phyloP scores from a whole-genome alignment of 2,888 invertebrate genomes.

The Caenorhabditis panamensis region DNA sequence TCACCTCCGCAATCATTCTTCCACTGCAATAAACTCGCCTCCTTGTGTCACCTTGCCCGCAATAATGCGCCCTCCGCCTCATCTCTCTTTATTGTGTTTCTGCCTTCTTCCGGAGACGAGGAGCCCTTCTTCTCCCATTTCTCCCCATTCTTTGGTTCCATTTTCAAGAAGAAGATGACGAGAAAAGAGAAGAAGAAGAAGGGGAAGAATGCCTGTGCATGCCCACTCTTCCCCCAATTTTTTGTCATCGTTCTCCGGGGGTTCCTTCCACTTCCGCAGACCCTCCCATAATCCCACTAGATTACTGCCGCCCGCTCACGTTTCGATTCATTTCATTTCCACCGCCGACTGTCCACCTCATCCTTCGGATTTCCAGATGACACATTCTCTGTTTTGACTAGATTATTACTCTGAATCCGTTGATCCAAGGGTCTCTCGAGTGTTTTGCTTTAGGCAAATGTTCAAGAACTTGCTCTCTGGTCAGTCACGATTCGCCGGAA shows the following conservation, averaged over 20 bases:
- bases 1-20: slow-evolving; percentile 28
- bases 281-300: neutral
- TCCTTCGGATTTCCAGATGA: slow-evolving; percentile 1
- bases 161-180: slow-evolving; percentile 4
- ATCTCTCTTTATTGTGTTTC: slow-evolving; percentile 20
- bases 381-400: neutral
- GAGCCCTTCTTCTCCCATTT: slow-evolving; percentile 8
- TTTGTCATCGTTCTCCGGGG: neutral
- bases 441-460: neutral
- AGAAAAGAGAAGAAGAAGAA: neutral
- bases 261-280: neutral
- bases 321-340: slow-evolving; percentile 1
- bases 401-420: neutral
- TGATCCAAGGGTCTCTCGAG: neutral
- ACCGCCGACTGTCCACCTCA: neutral
- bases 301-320: slow-evolving; percentile 3
- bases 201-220: neutral
- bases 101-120: slow-evolving; percentile 13
- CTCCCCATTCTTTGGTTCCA: slow-evolving; percentile 8
- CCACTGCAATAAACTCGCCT: neutral
- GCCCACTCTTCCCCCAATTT: neutral
- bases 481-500: neutral
- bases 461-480: neutral
- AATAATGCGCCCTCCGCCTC: slow-evolving; percentile 14
- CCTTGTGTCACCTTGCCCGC: slow-evolving; percentile 21